Evolutionary conservation across 2,797 vertebrate species (phyloP), one percentile per base, ranked within the genome.

Genomic region (Oophaga sylvatica): DNA sequence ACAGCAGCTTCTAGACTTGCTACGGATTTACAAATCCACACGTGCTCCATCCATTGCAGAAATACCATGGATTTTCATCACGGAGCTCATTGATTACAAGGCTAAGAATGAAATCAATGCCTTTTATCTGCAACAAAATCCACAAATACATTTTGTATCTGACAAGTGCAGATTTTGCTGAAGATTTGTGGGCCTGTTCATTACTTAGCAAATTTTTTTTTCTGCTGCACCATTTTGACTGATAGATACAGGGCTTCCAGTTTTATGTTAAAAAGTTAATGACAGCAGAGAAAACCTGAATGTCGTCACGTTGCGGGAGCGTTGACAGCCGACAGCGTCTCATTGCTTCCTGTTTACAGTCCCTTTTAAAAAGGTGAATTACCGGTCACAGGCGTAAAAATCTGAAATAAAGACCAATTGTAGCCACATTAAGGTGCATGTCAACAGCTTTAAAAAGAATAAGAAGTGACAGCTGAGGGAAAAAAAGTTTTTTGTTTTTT

Each of bases 401-500:
- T 65, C 35, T 45, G 31, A 65, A 65, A 63, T 48, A 2, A 63
- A 80, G 29, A 62, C 79, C 29, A 63, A 80, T 45, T 26, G 12
- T 29, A 81, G 80, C 60, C 31, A 22, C 16, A 65, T 81, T 41
- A 48, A 63, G 79, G 10, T 67, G 35, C 31, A 19, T n/a, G 41
- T 26, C 45, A 45, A 26, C 12, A 81, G 35, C 48, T 81, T 48
- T 26, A 8, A 26, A 53, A 63, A 65, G 13, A n/a, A 80, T 62
- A 80, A 22, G 16, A 62, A 45, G 60, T 81, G 80, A 81, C 80
- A 81, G 80, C 9, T 1, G 35, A 48, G 13, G 29, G 70, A 53
- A 63, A 70, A 53, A 63, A 82, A 70, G n/a, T n/a, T n/a, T n/a
- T n/a, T n/a, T 56, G 12, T 17, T 65, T 80, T 80, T 65, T 80